Conservation (phyloP, 1,140 invertebrate genomes). For the Chironomus tepperi region DNA sequence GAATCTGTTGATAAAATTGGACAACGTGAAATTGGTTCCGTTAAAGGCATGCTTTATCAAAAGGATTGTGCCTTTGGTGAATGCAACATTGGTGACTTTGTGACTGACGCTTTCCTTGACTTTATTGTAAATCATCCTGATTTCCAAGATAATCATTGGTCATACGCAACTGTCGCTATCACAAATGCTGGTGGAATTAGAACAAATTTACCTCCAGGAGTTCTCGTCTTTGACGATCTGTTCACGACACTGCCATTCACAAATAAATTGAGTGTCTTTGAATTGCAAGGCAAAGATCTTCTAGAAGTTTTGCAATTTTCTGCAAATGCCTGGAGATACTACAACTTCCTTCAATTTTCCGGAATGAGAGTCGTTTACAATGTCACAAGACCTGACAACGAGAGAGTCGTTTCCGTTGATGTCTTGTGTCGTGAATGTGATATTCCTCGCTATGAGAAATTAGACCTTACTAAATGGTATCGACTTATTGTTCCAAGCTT, state of each 20-base stretch:
- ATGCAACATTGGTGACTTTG: slow-evolving; percentile 67
- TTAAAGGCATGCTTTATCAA: slow-evolving; percentile 48
- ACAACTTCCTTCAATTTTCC: slow-evolving; percentile 26
- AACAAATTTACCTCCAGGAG: slow-evolving; percentile 38
- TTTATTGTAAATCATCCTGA: slow-evolving; percentile 36
- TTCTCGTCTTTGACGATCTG: slow-evolving; percentile 57
- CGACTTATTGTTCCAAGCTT: slow-evolving; percentile 52
- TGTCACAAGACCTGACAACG: slow-evolving; percentile 43
- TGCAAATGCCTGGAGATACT: neutral
- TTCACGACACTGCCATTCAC: slow-evolving; percentile 59
- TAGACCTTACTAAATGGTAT: slow-evolving; percentile 47
- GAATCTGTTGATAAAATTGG: slow-evolving; percentile 48
- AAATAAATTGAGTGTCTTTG: slow-evolving; percentile 56
- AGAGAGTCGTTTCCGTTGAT: slow-evolving; percentile 46
- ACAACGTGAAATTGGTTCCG: slow-evolving; percentile 46
- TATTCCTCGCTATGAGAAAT: slow-evolving; percentile 50
- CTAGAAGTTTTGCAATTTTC: slow-evolving; percentile 47
- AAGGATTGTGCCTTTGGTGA: slow-evolving; percentile 49
- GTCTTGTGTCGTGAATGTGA: slow-evolving; percentile 55
- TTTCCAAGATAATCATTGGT: slow-evolving; percentile 46
- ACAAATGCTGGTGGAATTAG: slow-evolving; percentile 64
- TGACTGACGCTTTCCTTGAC: slow-evolving; percentile 62
- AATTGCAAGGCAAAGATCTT: slow-evolving; percentile 52
- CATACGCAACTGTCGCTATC: slow-evolving; percentile 56
- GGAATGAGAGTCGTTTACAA: slow-evolving; percentile 46